These are phyloP conservation scores for Trinorchestia longiramus DNA, from an alignment of 1,140 invertebrate species.

Conservation along the genomic window DNA sequence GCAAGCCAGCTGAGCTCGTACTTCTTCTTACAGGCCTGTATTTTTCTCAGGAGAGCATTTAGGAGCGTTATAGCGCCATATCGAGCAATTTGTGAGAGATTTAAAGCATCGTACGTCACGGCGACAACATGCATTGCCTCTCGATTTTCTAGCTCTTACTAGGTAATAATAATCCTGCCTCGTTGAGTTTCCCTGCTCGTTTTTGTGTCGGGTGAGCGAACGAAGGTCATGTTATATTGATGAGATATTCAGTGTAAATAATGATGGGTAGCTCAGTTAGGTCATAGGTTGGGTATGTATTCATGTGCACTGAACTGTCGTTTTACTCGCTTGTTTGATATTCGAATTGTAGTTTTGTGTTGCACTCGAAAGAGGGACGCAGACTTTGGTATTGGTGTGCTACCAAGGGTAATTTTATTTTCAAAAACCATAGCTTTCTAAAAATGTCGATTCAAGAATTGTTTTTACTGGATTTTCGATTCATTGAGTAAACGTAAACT, in stretches of 20 bases:
- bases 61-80: slow-evolving; percentile 30
- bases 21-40: neutral
- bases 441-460: neutral
- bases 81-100: slow-evolving; percentile 47
- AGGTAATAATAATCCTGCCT: neutral
- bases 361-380: neutral
- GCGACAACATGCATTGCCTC: neutral
- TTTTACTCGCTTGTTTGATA: neutral
- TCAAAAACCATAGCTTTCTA: neutral
- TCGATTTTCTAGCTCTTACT: neutral
- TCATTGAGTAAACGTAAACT: neutral
- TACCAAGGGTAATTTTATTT: neutral
- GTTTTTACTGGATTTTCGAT: neutral
- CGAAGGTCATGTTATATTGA: neutral
- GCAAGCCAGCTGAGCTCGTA: neutral
- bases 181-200: neutral
- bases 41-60: slow-evolving; percentile 48
- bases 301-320: neutral
- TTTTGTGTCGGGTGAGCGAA: neutral
- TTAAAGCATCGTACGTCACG: slow-evolving; percentile 30
- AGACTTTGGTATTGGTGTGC: neutral
- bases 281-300: neutral
- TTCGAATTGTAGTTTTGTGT: neutral
- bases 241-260: neutral
- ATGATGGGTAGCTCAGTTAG: neutral